Conservation (phyloP, 1,140 invertebrate species). For the Leptinotarsa defecta region DNA sequence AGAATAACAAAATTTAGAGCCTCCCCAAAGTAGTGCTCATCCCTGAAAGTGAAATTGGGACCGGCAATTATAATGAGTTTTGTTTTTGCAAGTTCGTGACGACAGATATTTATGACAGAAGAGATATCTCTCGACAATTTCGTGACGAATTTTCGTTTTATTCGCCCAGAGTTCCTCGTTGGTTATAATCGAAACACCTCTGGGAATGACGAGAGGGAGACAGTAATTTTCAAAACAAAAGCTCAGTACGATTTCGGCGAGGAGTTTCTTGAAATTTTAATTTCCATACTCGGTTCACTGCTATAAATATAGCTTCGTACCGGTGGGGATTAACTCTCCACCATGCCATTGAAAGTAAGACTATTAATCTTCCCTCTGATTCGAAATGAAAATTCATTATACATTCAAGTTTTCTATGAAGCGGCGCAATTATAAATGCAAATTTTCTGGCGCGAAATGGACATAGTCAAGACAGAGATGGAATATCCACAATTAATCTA, state of each 20-base stretch:
- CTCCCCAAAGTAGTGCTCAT: too few species aligned
- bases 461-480: not conserved
- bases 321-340: not conserved
- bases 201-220: not conserved
- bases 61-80: too few species aligned
- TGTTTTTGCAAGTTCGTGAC: too few species aligned
- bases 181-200: not conserved
- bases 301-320: not conserved
- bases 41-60: too few species aligned
- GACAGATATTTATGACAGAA: too few species aligned
- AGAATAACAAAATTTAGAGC: too few species aligned
- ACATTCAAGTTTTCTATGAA: slow-evolving; percentile 4
- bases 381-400: slow-evolving; percentile 6
- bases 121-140: not conserved
- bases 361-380: slow-evolving; percentile 5
- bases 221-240: not conserved
- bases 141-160: not conserved
- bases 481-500: not conserved
- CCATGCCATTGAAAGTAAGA: slow-evolving; percentile 2
- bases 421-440: slow-evolving; percentile 1
- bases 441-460: not conserved
- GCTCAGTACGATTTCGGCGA: not conserved
- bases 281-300: not conserved
- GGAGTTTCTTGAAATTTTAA: not conserved
- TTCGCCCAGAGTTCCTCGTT: not conserved